Conservation (phyloP, 2,888 invertebrate species). For the Eucera pruinosa region DNA sequence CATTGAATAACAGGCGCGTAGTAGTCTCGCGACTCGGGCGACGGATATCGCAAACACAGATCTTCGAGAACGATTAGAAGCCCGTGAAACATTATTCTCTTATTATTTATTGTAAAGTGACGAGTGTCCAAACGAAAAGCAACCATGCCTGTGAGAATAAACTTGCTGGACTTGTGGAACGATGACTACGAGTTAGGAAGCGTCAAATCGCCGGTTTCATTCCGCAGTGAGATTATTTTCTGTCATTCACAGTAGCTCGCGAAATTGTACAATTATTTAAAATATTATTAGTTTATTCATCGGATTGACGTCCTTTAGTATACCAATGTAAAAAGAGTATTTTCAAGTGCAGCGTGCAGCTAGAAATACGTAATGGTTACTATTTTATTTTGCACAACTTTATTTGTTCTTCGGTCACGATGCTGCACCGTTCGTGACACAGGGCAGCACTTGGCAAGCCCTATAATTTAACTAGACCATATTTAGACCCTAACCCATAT, state of each 20-base stretch:
- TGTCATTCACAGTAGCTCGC: too few relatives aligned
- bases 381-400: too few relatives aligned
- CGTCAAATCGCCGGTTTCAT: background rate
- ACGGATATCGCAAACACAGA: background rate
- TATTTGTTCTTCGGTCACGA: too few relatives aligned
- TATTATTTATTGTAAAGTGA: background rate
- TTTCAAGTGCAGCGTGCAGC: too few relatives aligned
- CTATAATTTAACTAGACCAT: too few relatives aligned
- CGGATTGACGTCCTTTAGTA: too few relatives aligned
- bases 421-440: too few relatives aligned
- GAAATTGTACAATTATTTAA: slow-evolving; percentile 1
- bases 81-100: slow-evolving; percentile 6
- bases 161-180: slow-evolving; percentile 30
- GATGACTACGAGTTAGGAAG: background rate
- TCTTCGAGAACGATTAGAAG: slow-evolving; percentile 7
- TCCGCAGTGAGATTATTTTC: slow-evolving; percentile 32
- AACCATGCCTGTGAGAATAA: slow-evolving; percentile 39
- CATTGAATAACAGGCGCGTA: slow-evolving; percentile 40
- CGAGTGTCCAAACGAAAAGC: slow-evolving; percentile 1
- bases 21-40: background rate
- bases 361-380: too few relatives aligned
- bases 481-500: too few relatives aligned
- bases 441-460: too few relatives aligned
- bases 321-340: too few relatives aligned
- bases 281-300: too few relatives aligned